Evolutionary conservation across 2,113 vertebrate species (phyloP).

Genomic region (Chamaetylas fuelleborni): DNA sequence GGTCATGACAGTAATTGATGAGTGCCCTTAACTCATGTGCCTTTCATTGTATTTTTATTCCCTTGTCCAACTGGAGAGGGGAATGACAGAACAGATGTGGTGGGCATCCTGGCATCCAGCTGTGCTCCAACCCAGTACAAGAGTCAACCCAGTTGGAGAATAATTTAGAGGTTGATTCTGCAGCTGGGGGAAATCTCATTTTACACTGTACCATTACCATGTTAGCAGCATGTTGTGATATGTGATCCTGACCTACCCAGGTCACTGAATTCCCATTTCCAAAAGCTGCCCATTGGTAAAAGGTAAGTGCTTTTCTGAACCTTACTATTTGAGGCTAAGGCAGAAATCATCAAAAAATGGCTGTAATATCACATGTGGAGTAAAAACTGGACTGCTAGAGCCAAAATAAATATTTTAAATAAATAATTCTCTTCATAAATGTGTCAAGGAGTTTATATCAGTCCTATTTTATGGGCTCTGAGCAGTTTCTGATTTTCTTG

Average conservation of each 20-base stretch:
- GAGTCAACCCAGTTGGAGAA: not conserved
- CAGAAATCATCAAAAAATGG: not conserved
- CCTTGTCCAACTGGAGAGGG: accelerated
- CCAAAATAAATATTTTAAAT: not conserved
- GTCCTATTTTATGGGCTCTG: not conserved
- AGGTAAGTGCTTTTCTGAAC: not conserved
- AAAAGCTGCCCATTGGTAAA: not conserved
- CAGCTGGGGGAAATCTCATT: not conserved
- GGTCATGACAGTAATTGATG: not conserved
- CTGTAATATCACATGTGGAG: not conserved
- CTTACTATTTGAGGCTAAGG: not conserved
- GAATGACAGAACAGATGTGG: not conserved
- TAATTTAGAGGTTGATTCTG: not conserved
- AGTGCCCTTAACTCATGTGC: not conserved
- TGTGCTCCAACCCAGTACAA: not conserved
- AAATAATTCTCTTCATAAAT: not conserved
- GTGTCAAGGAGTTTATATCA: not conserved
- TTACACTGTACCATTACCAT: accelerated
- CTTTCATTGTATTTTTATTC: not conserved
- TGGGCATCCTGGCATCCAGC: not conserved
- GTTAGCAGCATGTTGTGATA: not conserved
- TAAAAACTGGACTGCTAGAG: not conserved
- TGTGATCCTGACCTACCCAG: not conserved
- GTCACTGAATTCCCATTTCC: not conserved
- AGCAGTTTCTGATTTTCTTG: not conserved